A percentile compares a stretch with the other conserved stretches of the same genome.
Evolutionary conservation across 30 jellyfish, hydroid and myxozoan species (phyloP).

Genomic region (Clytia hemisphaerica): DNA sequence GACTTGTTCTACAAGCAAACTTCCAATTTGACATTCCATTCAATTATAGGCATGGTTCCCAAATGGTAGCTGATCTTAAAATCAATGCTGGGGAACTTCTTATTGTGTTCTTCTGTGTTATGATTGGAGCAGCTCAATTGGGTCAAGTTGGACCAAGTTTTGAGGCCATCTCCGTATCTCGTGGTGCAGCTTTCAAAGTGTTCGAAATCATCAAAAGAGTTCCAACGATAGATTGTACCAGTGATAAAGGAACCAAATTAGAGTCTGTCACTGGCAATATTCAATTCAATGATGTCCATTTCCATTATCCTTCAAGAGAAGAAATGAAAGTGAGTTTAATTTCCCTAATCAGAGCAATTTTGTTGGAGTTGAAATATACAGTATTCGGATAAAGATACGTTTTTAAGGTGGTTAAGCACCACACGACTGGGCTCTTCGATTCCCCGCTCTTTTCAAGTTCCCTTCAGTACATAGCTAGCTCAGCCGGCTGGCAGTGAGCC

Average conservation of each 20-base stretch:
- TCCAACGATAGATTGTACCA: conserved; percentile 46
- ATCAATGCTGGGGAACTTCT: conserved; percentile 72
- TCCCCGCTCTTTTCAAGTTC: too few relatives aligned
- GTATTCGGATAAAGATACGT: too few relatives aligned
- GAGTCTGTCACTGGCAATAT: conserved; percentile 50
- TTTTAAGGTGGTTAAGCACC: too few relatives aligned
- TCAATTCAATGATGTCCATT: conserved; percentile 46
- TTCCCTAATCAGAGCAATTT: too few relatives aligned
- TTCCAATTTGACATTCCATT: background rate
- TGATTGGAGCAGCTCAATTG: conserved; percentile 82
- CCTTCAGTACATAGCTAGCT: too few relatives aligned
- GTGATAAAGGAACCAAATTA: conserved; percentile 40
- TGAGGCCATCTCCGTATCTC: conserved; percentile 76
- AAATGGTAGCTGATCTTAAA: conserved; percentile 40
- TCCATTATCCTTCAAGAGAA: conserved; percentile 80
- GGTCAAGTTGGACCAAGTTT: conserved; percentile 87
- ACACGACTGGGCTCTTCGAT: too few relatives aligned
- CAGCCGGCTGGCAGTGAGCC: too few relatives aligned
- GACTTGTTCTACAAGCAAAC: background rate
- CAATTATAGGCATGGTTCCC: conserved; percentile 73
- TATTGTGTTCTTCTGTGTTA: conserved; percentile 86
- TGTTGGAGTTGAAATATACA: too few relatives aligned
- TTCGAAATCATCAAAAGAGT: conserved; percentile 48
- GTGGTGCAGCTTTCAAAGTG: conserved; percentile 87
- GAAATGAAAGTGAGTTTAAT: conserved; percentile 38